These are phyloP conservation scores for Clostera curtula DNA, from an alignment of 2,888 invertebrate genomes.

Conservation along the genomic window DNA sequence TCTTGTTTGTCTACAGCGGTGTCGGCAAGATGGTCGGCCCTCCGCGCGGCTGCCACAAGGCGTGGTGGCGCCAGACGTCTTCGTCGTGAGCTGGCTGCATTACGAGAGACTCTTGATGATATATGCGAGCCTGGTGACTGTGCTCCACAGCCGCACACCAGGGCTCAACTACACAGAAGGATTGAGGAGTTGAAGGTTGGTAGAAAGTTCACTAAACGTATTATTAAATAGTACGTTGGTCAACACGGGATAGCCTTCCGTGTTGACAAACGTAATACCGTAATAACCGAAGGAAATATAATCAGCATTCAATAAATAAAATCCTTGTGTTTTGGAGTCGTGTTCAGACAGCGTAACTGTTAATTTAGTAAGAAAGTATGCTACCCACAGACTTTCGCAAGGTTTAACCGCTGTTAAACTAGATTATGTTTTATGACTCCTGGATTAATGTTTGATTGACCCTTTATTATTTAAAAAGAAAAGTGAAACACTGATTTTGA, in stretches of 20 bases:
- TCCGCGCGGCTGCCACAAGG: conserved; percentile 60
- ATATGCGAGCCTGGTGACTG: conserved; percentile 77
- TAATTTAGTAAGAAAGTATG: neutral
- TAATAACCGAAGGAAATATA: too few relatives aligned
- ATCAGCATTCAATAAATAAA: too few relatives aligned
- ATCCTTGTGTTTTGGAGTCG: too few relatives aligned
- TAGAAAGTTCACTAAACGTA: neutral
- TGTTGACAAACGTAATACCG: too few relatives aligned
- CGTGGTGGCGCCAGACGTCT: conserved; percentile 66
- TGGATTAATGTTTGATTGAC: too few relatives aligned
- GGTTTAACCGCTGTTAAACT: conserved; percentile 6
- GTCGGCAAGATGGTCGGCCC: conserved; percentile 66
- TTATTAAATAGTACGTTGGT: too few relatives aligned
- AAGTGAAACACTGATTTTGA: too few relatives aligned
- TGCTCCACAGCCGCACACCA: conserved; percentile 71
- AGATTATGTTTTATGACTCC: conserved; percentile 6
- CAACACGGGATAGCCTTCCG: too few relatives aligned
- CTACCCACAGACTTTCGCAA: conserved; percentile 1
- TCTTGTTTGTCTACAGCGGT: conserved; percentile 41
- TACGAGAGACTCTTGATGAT: conserved; percentile 75
- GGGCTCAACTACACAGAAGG: conserved; percentile 58
- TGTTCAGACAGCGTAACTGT: neutral
- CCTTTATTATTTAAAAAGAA: too few relatives aligned
- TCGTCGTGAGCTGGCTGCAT: conserved; percentile 76
- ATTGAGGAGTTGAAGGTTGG: conserved; percentile 64